Evolutionary conservation across 2,888 invertebrate species (phyloP).

Genomic region (Alsophila aescularia): DNA sequence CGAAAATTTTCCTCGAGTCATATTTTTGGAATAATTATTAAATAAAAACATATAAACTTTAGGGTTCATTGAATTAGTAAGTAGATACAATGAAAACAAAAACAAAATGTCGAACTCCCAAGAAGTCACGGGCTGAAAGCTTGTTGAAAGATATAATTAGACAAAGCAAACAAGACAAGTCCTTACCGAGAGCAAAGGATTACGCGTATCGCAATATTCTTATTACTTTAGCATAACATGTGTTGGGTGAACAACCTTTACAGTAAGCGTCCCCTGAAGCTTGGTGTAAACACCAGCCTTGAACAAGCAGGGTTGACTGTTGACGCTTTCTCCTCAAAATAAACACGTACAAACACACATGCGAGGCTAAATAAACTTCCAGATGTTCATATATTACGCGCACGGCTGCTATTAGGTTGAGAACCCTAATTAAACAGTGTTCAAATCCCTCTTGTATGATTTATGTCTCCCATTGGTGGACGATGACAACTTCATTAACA

Average conservation of each 20-base stretch:
- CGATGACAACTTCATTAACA: slow-evolving; percentile 14
- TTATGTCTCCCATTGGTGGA: slow-evolving; percentile 5
- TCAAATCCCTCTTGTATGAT: slow-evolving; percentile 19
- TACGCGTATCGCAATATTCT: slow-evolving; percentile 31
- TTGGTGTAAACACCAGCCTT: slow-evolving; percentile 68
- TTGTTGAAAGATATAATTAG: slow-evolving; percentile 13
- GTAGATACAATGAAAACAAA: not conserved
- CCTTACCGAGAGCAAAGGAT: slow-evolving; percentile 29
- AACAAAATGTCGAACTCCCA: not conserved
- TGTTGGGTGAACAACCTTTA: slow-evolving; percentile 71
- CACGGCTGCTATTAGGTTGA: slow-evolving; percentile 16
- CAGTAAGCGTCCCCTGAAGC: slow-evolving; percentile 64
- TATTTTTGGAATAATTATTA: too few relatives aligned
- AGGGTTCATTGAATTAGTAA: not conserved
- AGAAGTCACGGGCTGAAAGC: not conserved
- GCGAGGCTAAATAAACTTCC: slow-evolving; percentile 24
- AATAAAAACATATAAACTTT: too few relatives aligned
- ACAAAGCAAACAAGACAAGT: slow-evolving; percentile 16
- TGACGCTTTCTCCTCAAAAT: slow-evolving; percentile 48
- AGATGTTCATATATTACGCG: slow-evolving; percentile 25
- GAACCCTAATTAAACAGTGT: slow-evolving; percentile 29
- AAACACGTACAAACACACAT: slow-evolving; percentile 39
- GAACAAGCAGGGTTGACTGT: slow-evolving; percentile 61
- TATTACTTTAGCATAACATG: slow-evolving; percentile 41
- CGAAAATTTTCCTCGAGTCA: too few relatives aligned